A percentile compares a stretch with the other conserved stretches of the same genome.
Evolutionary conservation across 2,113 vertebrate species (phyloP).

Genomic region (Ochotona princeps): DNA sequence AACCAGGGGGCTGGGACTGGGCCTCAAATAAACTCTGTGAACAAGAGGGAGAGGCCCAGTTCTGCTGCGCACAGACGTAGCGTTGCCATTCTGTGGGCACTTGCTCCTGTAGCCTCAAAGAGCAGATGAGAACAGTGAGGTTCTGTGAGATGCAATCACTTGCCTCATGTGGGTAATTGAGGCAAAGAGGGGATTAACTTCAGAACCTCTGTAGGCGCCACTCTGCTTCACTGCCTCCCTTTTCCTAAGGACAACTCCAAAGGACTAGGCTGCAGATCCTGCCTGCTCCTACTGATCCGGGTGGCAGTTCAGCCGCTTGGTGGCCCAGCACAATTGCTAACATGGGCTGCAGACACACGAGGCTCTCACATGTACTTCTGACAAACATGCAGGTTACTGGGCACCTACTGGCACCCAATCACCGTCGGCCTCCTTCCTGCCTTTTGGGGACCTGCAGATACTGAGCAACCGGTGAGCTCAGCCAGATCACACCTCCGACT

Average conservation of each 20-base stretch:
- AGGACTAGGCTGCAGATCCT: neutral
- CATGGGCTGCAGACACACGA: neutral
- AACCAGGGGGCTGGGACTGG: neutral
- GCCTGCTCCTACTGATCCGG: too few relatives aligned
- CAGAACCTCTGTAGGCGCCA: neutral
- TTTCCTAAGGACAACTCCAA: neutral
- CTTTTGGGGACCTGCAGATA: neutral
- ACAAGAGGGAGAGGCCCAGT: neutral
- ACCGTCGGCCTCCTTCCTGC: neutral
- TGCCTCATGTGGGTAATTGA: neutral
- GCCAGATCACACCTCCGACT: neutral
- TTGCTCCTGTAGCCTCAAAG: neutral
- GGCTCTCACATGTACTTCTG: neutral
- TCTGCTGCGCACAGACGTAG: neutral
- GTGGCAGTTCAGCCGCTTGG: neutral
- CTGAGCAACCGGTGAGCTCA: too few relatives aligned
- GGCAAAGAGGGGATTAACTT: neutral
- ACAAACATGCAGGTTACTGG: neutral
- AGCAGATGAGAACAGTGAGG: neutral
- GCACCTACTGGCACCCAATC: neutral
- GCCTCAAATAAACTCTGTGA: slow-evolving; percentile 50
- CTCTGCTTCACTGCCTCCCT: neutral
- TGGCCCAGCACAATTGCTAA: neutral
- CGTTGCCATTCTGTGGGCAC: neutral
- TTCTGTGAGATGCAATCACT: accelerated